Conservation (phyloP, 2,888 invertebrate genomes). For the Serripes groenlandicus region DNA sequence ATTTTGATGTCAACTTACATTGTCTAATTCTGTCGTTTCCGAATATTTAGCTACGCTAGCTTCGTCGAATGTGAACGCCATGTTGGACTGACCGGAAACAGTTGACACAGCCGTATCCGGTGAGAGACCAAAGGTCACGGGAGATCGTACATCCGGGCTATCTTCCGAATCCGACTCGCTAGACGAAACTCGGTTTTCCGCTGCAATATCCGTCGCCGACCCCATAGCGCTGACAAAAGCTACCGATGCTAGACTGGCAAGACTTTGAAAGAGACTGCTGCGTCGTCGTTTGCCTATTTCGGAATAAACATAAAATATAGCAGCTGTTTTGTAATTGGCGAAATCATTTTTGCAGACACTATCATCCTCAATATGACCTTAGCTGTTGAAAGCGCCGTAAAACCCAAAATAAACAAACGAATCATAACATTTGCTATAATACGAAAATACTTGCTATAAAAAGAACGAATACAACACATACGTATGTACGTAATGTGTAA, state of each 20-base stretch:
- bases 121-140: not conserved
- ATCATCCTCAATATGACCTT: too few relatives aligned
- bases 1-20: not conserved
- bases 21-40: not conserved
- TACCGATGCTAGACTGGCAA: conserved; percentile 78
- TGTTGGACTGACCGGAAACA: conserved; percentile 9
- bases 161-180: conserved; percentile 62
- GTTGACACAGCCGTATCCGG: not conserved
- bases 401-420: too few relatives aligned
- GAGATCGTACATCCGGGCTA: not conserved
- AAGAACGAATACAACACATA: too few relatives aligned
- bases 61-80: conserved; percentile 28
- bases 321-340: too few relatives aligned
- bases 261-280: conserved; percentile 77
- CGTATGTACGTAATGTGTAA: too few relatives aligned
- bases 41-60: not conserved
- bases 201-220: conserved; percentile 68
- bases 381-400: too few relatives aligned
- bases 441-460: too few relatives aligned
- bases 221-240: conserved; percentile 77
- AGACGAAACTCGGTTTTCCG: conserved; percentile 59
- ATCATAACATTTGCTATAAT: too few relatives aligned
- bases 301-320: too few relatives aligned
- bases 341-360: too few relatives aligned
- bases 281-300: conserved; percentile 69